Percentiles rank a stretch among this genome's conserved stretches.
Evolutionary conservation across 2,888 invertebrate genomes (phyloP).

Genomic region (Bellardia bayeri): DNA sequence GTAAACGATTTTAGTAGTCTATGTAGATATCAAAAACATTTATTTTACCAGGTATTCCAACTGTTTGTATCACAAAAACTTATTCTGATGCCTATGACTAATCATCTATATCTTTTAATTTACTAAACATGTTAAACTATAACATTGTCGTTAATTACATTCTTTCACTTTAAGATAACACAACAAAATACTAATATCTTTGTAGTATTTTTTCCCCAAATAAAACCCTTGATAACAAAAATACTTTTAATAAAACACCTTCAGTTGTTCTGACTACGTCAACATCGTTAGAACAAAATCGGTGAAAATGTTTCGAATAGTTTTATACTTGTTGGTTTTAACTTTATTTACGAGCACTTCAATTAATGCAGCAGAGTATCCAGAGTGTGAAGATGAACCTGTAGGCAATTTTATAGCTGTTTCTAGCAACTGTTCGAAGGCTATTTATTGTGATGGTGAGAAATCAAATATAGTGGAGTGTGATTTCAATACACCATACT

Average conservation of each 20-base stretch:
- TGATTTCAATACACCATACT: conserved; percentile 6
- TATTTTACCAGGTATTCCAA: too few species aligned
- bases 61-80: too few species aligned
- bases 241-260: neutral
- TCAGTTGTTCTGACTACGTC: conserved; percentile 31
- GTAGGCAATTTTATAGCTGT: conserved; percentile 11
- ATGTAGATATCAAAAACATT: too few species aligned
- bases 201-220: neutral
- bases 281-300: conserved; percentile 5
- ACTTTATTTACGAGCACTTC: neutral
- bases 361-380: neutral
- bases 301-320: neutral
- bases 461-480: conserved; percentile 35
- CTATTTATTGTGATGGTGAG: conserved; percentile 37
- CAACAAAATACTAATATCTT: too few species aligned
- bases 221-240: neutral
- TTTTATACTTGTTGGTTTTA: neutral
- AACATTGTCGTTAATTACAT: conserved; percentile 19
- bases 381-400: neutral
- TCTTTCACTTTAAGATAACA: conserved; percentile 32
- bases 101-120: too few species aligned
- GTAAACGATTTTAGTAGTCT: too few species aligned
- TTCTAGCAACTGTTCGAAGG: conserved; percentile 28
- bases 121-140: neutral
- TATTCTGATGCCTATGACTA: too few species aligned